These are phyloP conservation scores for Galeopterus variegatus DNA, from an alignment of 2,113 vertebrate species.

Conservation along the genomic window DNA sequence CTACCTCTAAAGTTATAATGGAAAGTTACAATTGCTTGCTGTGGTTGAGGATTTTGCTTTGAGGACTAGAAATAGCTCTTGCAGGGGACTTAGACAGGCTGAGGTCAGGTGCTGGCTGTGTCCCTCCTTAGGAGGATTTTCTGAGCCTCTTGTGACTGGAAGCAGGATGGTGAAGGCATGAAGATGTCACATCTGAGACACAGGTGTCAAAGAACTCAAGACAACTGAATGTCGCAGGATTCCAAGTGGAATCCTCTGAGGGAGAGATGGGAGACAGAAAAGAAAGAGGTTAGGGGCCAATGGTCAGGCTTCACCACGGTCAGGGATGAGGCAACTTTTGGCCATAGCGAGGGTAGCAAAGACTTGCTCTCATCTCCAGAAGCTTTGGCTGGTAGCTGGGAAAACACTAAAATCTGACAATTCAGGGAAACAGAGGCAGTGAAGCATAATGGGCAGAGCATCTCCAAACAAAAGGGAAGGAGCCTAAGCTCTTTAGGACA, in stretches of 20 bases:
- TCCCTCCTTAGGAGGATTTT: background rate
- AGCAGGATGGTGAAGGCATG: background rate
- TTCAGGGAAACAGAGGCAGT: background rate
- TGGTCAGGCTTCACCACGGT: background rate
- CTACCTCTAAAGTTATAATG: background rate
- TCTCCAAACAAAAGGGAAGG: background rate
- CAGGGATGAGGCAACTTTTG: background rate
- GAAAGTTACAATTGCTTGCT: background rate
- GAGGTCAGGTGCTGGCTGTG: background rate
- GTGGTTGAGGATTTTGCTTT: background rate
- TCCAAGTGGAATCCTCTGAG: background rate
- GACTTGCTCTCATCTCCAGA: background rate
- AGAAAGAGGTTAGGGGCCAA: no score
- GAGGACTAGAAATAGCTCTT: background rate
- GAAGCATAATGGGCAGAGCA: background rate
- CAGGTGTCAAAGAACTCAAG: background rate
- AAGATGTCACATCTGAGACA: background rate
- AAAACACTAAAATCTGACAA: background rate
- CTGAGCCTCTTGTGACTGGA: background rate
- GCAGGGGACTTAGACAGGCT: background rate
- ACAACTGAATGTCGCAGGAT: background rate
- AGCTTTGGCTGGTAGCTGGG: background rate
- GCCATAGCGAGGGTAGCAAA: rapidly evolving
- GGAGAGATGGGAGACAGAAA: background rate
- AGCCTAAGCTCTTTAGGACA: background rate